These are phyloP conservation scores for Telmatochromis sp. DNA, from an alignment of 2,113 vertebrate genomes.

Conservation along the genomic window DNA sequence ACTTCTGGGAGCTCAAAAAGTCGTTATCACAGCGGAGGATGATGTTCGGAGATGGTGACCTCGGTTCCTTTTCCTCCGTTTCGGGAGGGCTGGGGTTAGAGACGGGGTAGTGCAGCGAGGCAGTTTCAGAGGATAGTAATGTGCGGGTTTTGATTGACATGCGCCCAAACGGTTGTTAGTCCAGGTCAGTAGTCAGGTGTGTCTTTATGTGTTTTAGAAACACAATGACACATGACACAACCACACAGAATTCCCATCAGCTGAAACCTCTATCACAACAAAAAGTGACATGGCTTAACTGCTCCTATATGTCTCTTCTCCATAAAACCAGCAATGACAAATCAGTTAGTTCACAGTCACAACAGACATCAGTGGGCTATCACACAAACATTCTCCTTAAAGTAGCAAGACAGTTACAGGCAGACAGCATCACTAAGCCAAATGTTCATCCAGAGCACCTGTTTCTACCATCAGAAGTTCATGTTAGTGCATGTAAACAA, in stretches of 20 bases:
- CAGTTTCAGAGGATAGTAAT: not conserved
- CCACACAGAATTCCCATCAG: not conserved
- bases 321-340: not conserved
- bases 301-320: not conserved
- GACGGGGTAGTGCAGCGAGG: not conserved
- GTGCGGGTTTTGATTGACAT: not conserved
- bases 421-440: not conserved
- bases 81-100: constrained; percentile 37
- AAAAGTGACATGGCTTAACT: not conserved
- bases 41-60: constrained; percentile 70
- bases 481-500: constrained; percentile 14
- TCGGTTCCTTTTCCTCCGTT: constrained; percentile 61
- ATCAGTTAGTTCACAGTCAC: not conserved
- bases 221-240: not conserved
- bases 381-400: not conserved
- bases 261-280: not conserved
- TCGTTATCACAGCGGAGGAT: constrained; percentile 83
- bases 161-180: not conserved
- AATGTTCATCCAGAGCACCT: not conserved
- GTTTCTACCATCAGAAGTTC: not conserved
- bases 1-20: constrained; percentile 71
- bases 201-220: not conserved
- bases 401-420: not conserved
- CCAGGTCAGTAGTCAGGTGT: not conserved
- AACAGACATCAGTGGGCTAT: not conserved